A percentile compares a stretch with the other conserved stretches of the same genome.
Conservation (phyloP, 1,140 invertebrate genomes). For the Rhizoglyphus robini region DNA sequence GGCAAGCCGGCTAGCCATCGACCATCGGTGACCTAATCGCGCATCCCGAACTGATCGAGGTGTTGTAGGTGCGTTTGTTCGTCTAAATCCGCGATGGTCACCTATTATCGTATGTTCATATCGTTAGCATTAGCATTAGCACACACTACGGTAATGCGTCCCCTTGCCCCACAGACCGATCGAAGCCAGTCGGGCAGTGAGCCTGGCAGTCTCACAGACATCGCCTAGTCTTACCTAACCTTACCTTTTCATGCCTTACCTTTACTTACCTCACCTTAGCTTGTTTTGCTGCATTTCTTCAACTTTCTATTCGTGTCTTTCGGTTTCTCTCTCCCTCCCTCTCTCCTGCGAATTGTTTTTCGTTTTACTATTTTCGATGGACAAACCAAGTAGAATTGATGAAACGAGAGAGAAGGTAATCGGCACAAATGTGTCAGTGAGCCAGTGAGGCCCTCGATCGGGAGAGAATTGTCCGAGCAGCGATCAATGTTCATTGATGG, state of each 20-base stretch:
- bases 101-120: not conserved
- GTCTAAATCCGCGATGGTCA: no score
- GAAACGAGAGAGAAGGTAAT: constrained; percentile 9
- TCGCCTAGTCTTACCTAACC: not conserved
- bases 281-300: constrained; percentile 1
- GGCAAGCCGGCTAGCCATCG: no score
- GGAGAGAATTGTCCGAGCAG: not conserved
- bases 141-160: not conserved
- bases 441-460: not conserved
- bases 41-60: no score
- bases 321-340: constrained; percentile 7
- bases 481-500: not conserved
- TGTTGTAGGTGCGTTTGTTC: no score
- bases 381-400: not conserved
- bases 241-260: not conserved
- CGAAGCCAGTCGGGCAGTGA: not conserved
- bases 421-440: constrained; percentile 6
- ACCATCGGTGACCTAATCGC: no score
- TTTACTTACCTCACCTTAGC: constrained; percentile 4
- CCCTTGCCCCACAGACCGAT: not conserved
- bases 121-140: not conserved
- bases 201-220: no score
- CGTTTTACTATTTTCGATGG: not conserved
- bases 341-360: not conserved
- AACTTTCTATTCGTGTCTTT: constrained; percentile 9